Conservation (phyloP, 2,113 vertebrate species). For the Bujurquina vittata region DNA sequence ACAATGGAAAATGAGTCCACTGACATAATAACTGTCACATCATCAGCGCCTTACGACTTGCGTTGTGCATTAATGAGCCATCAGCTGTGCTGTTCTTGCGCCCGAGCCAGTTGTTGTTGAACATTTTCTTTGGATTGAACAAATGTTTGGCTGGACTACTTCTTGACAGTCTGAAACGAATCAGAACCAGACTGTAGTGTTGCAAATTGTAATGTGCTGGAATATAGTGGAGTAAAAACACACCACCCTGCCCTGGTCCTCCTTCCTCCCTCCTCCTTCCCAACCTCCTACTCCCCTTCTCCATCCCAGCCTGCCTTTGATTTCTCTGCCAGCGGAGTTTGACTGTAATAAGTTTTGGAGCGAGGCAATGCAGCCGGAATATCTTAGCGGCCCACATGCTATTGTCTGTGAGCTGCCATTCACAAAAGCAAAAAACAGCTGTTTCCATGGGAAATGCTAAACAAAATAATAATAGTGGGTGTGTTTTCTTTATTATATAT, state of each 20-base stretch:
- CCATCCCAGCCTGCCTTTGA: constrained; percentile 58
- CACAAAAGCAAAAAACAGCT: constrained; percentile 64
- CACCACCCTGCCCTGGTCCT: background rate
- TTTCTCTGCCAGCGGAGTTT: constrained; percentile 57
- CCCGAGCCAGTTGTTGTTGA: constrained; percentile 7
- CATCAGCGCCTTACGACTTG: constrained; percentile 14
- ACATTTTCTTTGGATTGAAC: constrained; percentile 10
- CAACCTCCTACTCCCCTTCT: background rate
- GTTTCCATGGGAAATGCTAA: constrained; percentile 53
- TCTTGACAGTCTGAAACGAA: constrained; percentile 44
- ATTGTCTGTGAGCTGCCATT: constrained; percentile 57
- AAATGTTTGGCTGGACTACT: constrained; percentile 34
- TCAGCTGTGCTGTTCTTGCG: constrained; percentile 3
- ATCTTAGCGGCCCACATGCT: constrained; percentile 55
- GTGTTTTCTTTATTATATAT: background rate
- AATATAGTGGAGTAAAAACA: constrained; percentile 42
- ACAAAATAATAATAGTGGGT: constrained; percentile 51
- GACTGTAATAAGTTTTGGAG: constrained; percentile 65
- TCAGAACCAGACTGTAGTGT: constrained; percentile 25
- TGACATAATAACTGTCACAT: constrained; percentile 44
- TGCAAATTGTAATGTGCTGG: constrained; percentile 52
- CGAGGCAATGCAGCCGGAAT: constrained; percentile 52
- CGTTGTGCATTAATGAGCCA: constrained; percentile 32
- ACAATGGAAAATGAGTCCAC: constrained; percentile 45
- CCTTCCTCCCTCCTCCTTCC: background rate